Conservation (phyloP, 2,797 vertebrate species). For the Myripristis jacobus region DNA sequence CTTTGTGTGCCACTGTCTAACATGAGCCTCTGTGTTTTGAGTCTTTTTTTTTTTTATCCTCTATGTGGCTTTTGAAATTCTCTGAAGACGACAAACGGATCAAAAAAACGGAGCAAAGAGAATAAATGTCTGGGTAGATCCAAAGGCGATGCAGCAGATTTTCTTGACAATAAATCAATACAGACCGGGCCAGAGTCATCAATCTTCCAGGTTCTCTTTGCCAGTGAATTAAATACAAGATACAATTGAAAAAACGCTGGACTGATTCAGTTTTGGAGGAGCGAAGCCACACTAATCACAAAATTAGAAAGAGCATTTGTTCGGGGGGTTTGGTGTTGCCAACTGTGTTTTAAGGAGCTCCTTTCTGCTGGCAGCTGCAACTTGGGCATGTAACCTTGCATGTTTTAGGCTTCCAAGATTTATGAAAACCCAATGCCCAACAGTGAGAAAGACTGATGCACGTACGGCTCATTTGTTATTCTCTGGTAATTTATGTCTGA, state of each 20-base stretch:
- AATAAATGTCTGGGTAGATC: constrained; percentile 46
- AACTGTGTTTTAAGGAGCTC: not conserved
- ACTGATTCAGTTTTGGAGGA: constrained; percentile 23
- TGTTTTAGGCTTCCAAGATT: not conserved
- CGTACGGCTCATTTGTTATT: constrained; percentile 8
- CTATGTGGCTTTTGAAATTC: constrained; percentile 13
- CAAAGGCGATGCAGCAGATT: constrained; percentile 52
- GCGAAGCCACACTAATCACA: constrained; percentile 10
- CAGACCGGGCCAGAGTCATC: constrained; percentile 43
- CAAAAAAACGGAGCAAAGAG: constrained; percentile 27
- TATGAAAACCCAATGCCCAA: not conserved
- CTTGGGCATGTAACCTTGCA: not conserved
- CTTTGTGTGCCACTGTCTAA: not conserved
- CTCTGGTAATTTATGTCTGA: constrained; percentile 30
- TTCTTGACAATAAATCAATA: constrained; percentile 72
- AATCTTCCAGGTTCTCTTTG: constrained; percentile 49
- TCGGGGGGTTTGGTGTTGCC: not conserved
- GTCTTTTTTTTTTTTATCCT: not conserved
- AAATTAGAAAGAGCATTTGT: constrained; percentile 15
- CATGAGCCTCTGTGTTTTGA: not conserved
- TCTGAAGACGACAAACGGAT: constrained; percentile 37
- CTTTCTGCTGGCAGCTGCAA: not conserved
- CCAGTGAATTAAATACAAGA: constrained; percentile 59
- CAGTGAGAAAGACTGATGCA: not conserved
- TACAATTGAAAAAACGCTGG: constrained; percentile 52